Base-by-base conservation (phyloP, 1,140 invertebrate genomes). In the Neodiprion pinetum region DNA sequence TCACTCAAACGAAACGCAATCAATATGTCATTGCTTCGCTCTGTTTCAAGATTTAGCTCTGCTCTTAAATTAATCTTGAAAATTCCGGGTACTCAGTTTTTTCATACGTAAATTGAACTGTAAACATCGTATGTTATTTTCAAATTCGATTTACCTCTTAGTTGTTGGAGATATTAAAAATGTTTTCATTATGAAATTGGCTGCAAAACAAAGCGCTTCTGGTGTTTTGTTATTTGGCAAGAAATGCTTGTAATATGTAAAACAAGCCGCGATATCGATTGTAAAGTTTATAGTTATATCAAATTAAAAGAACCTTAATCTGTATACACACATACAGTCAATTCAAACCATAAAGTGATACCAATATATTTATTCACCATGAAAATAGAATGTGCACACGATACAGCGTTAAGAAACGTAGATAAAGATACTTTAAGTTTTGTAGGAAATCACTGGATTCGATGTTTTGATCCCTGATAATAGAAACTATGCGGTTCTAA, bases 41-140 rank as follows among this genome's bases (percentile, higher is more conserved):
- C 82, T 80, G 81, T 85, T 85, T 86, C 81, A 83, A 85, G 85
- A 83, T 85, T 83, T 80, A 83, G 82, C 81, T 73, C 71, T 80
- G 72, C 72, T 78, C 50, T 53, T 53, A 53, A 53, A 53, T 53
- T 53, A 53, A 53, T 53, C 10, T 53, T 53, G 10, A n/a, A 53
- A 53, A 53, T 53, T 53, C 50, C 50, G 50, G 10, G 50, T 53
- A 53, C n/a, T 14, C 50, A 53, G 1, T 21, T 21, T 21, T 21
- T 21, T 21, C 17, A 21, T 21, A 21, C 17, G 17, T 21, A 21
- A 21, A 21, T 21, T 21, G 17, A 21, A 21, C 17, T 21, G 17
- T 21, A 21, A 21, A 21, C 17, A 21, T 21, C 0, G 17, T 21
- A 21, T 21, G 17, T 21, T 21, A 21, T 21, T 21, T 21, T 21